Evolutionary conservation across 2,888 invertebrate genomes (phyloP), one percentile per base, ranked within the genome.

Genomic region (Hyppa rectilinea): DNA sequence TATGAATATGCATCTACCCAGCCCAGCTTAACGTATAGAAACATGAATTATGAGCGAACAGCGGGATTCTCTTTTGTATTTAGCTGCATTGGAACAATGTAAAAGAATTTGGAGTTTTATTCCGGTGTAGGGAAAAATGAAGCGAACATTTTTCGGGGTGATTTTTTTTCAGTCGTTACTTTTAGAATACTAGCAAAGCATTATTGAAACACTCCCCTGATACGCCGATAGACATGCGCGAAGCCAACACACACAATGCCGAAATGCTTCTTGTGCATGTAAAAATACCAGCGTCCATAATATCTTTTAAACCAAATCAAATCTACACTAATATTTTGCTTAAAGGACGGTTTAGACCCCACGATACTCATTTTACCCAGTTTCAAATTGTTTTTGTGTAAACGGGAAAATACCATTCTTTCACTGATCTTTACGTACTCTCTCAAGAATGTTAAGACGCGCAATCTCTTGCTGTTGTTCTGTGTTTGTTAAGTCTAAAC

Each of bases 1-100:
- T 77, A 87, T 88, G 87, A 87, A 87, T 88, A 88, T 88, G 87
- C 87, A 88, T 82, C 59, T 65, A 61, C 47, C 58, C 61, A 34
- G 75, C 43, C 65, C 56, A 55, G 81, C 69, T 77, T 81, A 84
- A 70, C 70, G 72, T 71, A 68, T 70, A 73, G 76, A 75, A 78
- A 71, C 59, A 65, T 84, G 78, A 78, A 75, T 81, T 78, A 81
- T 50, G 74, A 72, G 74, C 49, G 72, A 70, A 73, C 65, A 59
- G 70, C 65, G 61, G 70, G 34, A 52, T 70, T 49, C 47, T 34
- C 66, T 61, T 76, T 83, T 81, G 60, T 75, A 50, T 75, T 58
- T 53, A 55, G 31, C 23, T 60, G 50, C 49, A 53, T 26, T 58
- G 55, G 43, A 71, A 75, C 74, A 82, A 71, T 64, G 75, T 67